Evolutionary conservation across 1,140 invertebrate genomes (phyloP).

Genomic region (Achroia grisella): DNA sequence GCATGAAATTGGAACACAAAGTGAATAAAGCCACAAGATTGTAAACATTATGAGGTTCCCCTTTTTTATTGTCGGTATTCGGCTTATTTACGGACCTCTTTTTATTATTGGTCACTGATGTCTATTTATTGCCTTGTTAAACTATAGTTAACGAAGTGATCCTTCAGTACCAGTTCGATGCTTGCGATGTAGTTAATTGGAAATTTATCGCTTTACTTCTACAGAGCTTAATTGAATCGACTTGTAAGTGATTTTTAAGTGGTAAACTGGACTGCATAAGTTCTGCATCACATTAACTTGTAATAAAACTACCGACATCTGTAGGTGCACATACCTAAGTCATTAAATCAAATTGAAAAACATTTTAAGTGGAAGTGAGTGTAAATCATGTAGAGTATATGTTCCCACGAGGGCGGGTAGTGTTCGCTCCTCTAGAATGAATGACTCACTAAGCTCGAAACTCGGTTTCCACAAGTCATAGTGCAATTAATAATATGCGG

Average conservation of each 20-base stretch:
- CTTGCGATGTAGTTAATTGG: slow-evolving; percentile 46
- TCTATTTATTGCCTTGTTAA: slow-evolving; percentile 70
- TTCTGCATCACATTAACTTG: slow-evolving; percentile 10
- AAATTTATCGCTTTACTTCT: slow-evolving; percentile 49
- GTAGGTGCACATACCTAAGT: too few species aligned
- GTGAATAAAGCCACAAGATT: slow-evolving; percentile 73
- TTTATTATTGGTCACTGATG: slow-evolving; percentile 60
- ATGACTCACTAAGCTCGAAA: slow-evolving; percentile 70
- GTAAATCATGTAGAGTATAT: slow-evolving; percentile 41
- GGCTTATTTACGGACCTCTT: slow-evolving; percentile 66
- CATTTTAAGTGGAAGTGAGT: slow-evolving; percentile 38
- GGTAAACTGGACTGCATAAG: slow-evolving; percentile 10
- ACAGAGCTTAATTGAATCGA: slow-evolving; percentile 48
- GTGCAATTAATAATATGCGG: slow-evolving; percentile 73
- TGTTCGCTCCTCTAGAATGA: slow-evolving; percentile 54
- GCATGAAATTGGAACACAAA: slow-evolving; percentile 73
- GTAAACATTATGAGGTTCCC: slow-evolving; percentile 70
- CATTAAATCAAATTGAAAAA: slow-evolving; percentile 22
- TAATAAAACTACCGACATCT: slow-evolving; percentile 16
- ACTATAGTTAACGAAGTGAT: slow-evolving; percentile 62
- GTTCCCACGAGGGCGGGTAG: slow-evolving; percentile 55
- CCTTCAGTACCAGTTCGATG: slow-evolving; percentile 32
- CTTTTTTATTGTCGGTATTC: slow-evolving; percentile 65
- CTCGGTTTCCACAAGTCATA: slow-evolving; percentile 72
- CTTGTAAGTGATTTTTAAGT: slow-evolving; percentile 27